Evolutionary conservation across 1,140 invertebrate genomes (phyloP).

Genomic region (Bactericera cockerelli): DNA sequence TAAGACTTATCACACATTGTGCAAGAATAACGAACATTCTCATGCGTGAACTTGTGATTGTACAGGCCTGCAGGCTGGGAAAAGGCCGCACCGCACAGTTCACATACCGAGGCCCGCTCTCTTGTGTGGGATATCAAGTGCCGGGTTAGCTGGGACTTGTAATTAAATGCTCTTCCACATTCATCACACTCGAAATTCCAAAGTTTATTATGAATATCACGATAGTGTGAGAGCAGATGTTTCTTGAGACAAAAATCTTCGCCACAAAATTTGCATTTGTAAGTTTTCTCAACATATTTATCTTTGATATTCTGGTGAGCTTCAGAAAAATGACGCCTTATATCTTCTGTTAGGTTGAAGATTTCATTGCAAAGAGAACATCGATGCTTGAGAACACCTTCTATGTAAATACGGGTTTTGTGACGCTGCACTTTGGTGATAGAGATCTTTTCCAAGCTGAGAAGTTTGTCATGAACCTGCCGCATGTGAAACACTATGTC

Average conservation of each 20-base stretch:
- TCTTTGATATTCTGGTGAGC: neutral
- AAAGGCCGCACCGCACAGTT: conserved; percentile 36
- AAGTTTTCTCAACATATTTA: neutral
- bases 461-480: neutral
- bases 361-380: neutral
- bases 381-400: neutral
- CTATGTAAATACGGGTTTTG: neutral
- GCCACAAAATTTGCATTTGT: neutral
- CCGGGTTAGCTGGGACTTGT: conserved; percentile 29
- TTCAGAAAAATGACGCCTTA: neutral
- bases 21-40: neutral
- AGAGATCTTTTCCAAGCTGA: neutral
- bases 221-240: neutral
- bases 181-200: neutral
- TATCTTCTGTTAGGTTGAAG: neutral
- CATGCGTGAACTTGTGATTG: conserved; percentile 5
- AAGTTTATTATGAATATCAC: neutral
- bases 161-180: neutral
- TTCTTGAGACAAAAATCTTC: neutral
- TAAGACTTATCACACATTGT: neutral
- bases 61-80: conserved; percentile 18
- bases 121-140: conserved; percentile 38
- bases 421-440: neutral
- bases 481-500: neutral
- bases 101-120: conserved; percentile 34